Percentiles rank a stretch among this genome's conserved stretches.
Evolutionary conservation across 2,888 invertebrate species (phyloP).

Genomic region (Harpalus rubripes): DNA sequence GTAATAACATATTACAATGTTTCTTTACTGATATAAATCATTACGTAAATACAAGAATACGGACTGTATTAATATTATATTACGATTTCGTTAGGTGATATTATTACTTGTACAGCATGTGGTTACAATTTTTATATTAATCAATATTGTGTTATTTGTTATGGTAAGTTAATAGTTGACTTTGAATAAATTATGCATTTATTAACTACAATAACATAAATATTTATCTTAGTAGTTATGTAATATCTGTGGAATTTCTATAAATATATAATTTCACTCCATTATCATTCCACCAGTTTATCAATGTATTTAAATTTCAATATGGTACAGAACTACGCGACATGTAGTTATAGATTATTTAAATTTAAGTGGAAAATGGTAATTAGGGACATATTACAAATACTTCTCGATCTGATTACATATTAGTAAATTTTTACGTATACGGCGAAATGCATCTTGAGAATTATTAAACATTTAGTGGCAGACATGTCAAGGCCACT

Average conservation of each 20-base stretch:
- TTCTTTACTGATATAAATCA: neutral
- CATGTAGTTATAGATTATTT: neutral
- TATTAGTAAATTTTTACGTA: too few relatives aligned
- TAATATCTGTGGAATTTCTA: slow-evolving; percentile 18
- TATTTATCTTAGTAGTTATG: slow-evolving; percentile 5
- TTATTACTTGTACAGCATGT: neutral
- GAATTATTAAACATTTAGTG: too few relatives aligned
- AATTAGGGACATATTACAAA: too few relatives aligned
- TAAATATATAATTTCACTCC: slow-evolving; percentile 7
- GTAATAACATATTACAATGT: neutral
- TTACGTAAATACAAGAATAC: neutral
- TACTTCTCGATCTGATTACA: too few relatives aligned
- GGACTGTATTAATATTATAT: neutral
- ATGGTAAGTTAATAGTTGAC: slow-evolving; percentile 9
- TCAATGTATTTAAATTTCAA: neutral
- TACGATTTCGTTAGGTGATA: neutral
- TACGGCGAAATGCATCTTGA: too few relatives aligned
- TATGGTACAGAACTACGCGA: neutral
- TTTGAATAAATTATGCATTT: slow-evolving; percentile 9
- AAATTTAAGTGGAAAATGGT: too few relatives aligned
- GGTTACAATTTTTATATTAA: slow-evolving; percentile 11
- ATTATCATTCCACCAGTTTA: neutral
- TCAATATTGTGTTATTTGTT: neutral
- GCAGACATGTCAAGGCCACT: too few relatives aligned
- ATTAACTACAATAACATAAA: neutral